Base-by-base conservation (phyloP, 2,888 invertebrate genomes). In the Cosmopolites sordidus region DNA sequence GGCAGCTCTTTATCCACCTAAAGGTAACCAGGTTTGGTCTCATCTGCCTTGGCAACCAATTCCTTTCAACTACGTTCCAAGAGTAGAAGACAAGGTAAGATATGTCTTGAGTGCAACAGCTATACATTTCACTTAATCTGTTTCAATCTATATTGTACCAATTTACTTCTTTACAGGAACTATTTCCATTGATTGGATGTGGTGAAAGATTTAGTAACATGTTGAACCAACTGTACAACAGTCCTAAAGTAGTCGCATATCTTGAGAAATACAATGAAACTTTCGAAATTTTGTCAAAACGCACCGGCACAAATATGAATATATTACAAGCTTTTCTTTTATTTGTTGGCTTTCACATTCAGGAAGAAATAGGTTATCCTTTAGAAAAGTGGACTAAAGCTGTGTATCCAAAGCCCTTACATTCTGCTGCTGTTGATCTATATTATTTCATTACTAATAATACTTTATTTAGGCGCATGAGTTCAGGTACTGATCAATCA, bases 1-100 rank as follows among this genome's bases (percentile, higher is more conserved):
- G 54, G 84, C 87, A 14, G 86, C 84, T 11, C 69, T 89, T 51
- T 87, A 81, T 73, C 83, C 82, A 43, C 84, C 85, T 0, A 60
- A 83, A 0, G 66, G 66, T 1, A 63, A 73, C 15, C 76, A 79
- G 66, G 73, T 76, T 55, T 83, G 83, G 83, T 62, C 70, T n/a
- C 46, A 55, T 1, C 30, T 67, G 3, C 53, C 52, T 0, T 69
- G 69, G 69, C 67, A 68, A 55, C 69, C 69, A 0, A 63, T 69
- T 16, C 64, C 66, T 1, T 66, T 57, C 48, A 58, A 61, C 29
- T 67, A 66, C 41, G 57, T 55, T 44, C 51, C 57, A 2, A 18
- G 38, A 16, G 4, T 51, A 1, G 54, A 58, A 16, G 66, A 67
- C 49, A 53, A 60, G 17, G 68, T 42, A 33, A 14, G n/a, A n/a